Evolutionary conservation across 1,140 invertebrate genomes (phyloP).

Genomic region (Pogonomyrmex barbatus): DNA sequence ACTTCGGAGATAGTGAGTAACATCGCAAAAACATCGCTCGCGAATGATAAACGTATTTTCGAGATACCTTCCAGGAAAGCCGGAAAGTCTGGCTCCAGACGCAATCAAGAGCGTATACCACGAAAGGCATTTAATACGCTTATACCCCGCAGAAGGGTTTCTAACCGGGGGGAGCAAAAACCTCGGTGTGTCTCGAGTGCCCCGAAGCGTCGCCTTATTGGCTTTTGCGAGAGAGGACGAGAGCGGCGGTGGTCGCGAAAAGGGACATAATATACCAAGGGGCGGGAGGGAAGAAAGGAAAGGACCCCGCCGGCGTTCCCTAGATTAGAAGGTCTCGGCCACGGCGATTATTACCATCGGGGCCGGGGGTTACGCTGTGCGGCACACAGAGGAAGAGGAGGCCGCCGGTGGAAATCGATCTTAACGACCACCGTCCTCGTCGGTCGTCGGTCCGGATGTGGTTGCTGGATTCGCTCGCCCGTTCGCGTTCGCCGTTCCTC

Average conservation of each 20-base stretch:
- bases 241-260: slow-evolving; percentile 40
- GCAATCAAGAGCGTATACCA: slow-evolving; percentile 39
- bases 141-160: slow-evolving; percentile 30
- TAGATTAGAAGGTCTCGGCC: slow-evolving; percentile 60
- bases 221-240: slow-evolving; percentile 53
- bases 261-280: slow-evolving; percentile 45
- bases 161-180: slow-evolving; percentile 48
- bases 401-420: slow-evolving; percentile 46
- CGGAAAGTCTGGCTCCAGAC: slow-evolving; percentile 22
- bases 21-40: neutral
- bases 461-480: slow-evolving; percentile 44
- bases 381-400: slow-evolving; percentile 11
- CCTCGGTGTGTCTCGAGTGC: slow-evolving; percentile 30
- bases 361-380: neutral
- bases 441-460: slow-evolving; percentile 41
- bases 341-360: slow-evolving; percentile 55
- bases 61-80: slow-evolving; percentile 26
- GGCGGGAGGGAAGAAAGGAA: neutral
- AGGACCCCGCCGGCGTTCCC: slow-evolving; percentile 30
- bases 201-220: slow-evolving; percentile 57
- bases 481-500: slow-evolving; percentile 4
- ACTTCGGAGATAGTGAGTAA: neutral
- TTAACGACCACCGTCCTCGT: slow-evolving; percentile 38
- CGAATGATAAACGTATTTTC: neutral
- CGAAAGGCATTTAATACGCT: slow-evolving; percentile 53